A percentile compares a stretch with the other conserved stretches of the same genome.
Conservation (phyloP, 2,888 invertebrate species). For the Cancer borealis region DNA sequence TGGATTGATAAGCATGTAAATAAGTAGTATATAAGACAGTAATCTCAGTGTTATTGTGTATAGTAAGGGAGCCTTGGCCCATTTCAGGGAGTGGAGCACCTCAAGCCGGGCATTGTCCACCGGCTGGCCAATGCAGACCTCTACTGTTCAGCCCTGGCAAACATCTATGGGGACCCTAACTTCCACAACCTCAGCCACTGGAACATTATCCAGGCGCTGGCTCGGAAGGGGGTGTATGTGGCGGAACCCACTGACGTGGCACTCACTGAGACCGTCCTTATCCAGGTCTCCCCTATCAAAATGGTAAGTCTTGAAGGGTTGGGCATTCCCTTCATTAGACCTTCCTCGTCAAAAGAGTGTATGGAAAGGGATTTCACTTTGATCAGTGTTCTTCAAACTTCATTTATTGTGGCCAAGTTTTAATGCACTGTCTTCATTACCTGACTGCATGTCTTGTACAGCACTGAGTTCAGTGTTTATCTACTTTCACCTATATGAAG, state of each 20-base stretch:
- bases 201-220: conserved; percentile 95
- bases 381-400: background rate
- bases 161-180: conserved; percentile 97
- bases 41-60: background rate
- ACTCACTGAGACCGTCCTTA: conserved; percentile 96
- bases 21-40: too few relatives aligned
- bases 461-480: background rate
- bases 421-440: background rate
- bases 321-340: background rate
- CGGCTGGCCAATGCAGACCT: conserved; percentile 95
- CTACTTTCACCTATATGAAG: background rate
- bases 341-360: background rate
- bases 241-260: conserved; percentile 91
- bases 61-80: background rate
- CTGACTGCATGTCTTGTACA: background rate
- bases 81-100: conserved; percentile 91
- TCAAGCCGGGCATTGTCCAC: conserved; percentile 95
- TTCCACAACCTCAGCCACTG: conserved; percentile 97
- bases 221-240: conserved; percentile 93
- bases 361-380: background rate
- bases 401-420: background rate
- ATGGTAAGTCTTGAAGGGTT: conserved; percentile 85
- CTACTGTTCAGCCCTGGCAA: conserved; percentile 95
- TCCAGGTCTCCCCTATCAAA: conserved; percentile 96
- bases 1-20: background rate